Percentiles rank a stretch among this genome's conserved stretches.
Conservation (phyloP, 2,797 vertebrate genomes). For the Chelonia mydas region DNA sequence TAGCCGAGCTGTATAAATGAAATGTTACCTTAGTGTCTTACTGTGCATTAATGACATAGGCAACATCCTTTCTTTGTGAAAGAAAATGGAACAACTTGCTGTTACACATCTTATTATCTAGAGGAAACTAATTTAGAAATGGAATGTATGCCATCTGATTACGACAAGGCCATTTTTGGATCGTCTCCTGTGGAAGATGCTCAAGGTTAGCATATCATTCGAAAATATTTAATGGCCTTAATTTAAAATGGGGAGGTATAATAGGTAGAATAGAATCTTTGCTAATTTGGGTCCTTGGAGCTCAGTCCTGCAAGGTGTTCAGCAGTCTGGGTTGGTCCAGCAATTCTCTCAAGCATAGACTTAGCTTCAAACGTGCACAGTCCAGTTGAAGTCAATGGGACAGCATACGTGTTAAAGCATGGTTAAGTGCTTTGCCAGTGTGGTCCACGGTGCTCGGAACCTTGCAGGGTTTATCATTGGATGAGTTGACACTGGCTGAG, state of each 20-base stretch:
- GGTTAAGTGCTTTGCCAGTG: conserved; percentile 6
- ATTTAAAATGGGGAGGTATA: neutral
- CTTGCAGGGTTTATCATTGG: neutral
- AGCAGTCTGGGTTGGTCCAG: neutral
- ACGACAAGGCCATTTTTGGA: neutral
- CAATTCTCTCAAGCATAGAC: neutral
- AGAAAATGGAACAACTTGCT: neutral
- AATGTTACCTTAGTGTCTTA: neutral
- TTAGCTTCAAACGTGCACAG: neutral
- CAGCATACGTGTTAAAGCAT: neutral
- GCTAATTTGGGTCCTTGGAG: neutral
- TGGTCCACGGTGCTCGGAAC: neutral
- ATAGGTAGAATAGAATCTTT: neutral
- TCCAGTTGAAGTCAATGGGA: neutral
- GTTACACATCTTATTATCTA: neutral
- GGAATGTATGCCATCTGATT: neutral
- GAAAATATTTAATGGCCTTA: neutral
- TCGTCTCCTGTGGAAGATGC: neutral
- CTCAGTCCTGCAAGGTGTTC: neutral
- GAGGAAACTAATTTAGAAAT: neutral
- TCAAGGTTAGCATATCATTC: neutral
- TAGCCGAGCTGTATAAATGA: neutral
- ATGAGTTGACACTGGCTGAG: neutral
- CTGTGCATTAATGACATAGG: neutral
- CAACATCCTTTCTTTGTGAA: neutral